Base-by-base conservation (phyloP, 2,113 vertebrate genomes). In the Anas platyrhynchos region DNA sequence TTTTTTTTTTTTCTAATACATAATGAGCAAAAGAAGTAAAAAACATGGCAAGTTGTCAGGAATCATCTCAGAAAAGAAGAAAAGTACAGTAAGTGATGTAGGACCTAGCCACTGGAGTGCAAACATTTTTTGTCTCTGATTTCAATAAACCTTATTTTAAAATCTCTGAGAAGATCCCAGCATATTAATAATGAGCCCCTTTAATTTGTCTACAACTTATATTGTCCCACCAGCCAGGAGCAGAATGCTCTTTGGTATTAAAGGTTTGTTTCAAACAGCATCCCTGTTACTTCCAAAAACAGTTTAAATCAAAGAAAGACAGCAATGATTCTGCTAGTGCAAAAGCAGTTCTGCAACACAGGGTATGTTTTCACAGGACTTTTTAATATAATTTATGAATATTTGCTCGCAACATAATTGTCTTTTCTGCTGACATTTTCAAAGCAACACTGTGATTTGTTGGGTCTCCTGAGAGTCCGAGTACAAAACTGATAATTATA, bases 401-500 rank as follows among this genome's bases (percentile, higher is more conserved):
- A 98, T 98, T 98, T 98, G 97, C 97, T 97, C 32, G 92, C 97
- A 98, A 98, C 97, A 96, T 98, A 98, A 98, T 98, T 98, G 98
- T 98, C 98, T 99, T 98, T 98, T 99, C 98, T 99, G 99, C 99
- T 99, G 99, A 99, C 99, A 98, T 99, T 99, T 98, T 99, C 98
- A 98, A 96, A 99, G 99, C 98, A 98, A 98, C 97, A 98, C 97
- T 98, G 97, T 98, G 98, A 98, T 98, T 98, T 98, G 98, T 98
- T 98, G 98, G 97, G 98, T 98, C 99, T 98, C 99, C 94, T 63
- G 99, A 98, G 99, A 98, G 95, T 97, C 97, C 96, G 88, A 98
- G 98, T 98, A 99, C 99, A 99, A 99, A 99, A 99, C 99, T 99
- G 99, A 99, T 99, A 99, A 99, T 99, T 99, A 99, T 99, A 99